Conservation (phyloP, 2,113 vertebrate species). For the Camelus bactrianus region DNA sequence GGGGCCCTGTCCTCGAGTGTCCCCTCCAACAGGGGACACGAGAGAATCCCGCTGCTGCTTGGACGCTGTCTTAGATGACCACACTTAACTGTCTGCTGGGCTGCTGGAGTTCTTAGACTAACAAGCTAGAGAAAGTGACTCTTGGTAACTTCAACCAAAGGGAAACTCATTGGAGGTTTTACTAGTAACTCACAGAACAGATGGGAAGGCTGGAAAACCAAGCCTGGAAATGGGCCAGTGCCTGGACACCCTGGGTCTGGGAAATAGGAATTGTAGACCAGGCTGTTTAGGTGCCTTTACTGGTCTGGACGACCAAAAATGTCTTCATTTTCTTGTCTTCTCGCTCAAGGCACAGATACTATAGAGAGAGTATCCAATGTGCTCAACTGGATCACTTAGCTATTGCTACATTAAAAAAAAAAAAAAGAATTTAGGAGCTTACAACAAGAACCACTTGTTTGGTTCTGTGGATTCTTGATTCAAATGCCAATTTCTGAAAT, state of each 20-base stretch:
- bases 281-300: rapidly evolving
- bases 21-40: background rate
- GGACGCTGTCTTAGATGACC: background rate
- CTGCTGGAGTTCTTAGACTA: background rate
- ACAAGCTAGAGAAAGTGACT: background rate
- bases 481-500: background rate
- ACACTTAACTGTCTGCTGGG: too few species aligned
- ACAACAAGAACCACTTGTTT: background rate
- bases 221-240: background rate
- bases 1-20: background rate
- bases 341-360: background rate
- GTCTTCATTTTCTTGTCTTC: background rate
- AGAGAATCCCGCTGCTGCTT: background rate
- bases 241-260: background rate
- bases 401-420: background rate
- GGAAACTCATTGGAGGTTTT: background rate
- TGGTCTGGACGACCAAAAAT: background rate
- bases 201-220: background rate
- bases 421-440: background rate
- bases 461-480: background rate
- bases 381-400: background rate
- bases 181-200: background rate
- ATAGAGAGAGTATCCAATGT: background rate
- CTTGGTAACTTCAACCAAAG: background rate
- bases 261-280: background rate